Conservation (phyloP, 2,888 invertebrate species). For the Melipona bicolor region DNA sequence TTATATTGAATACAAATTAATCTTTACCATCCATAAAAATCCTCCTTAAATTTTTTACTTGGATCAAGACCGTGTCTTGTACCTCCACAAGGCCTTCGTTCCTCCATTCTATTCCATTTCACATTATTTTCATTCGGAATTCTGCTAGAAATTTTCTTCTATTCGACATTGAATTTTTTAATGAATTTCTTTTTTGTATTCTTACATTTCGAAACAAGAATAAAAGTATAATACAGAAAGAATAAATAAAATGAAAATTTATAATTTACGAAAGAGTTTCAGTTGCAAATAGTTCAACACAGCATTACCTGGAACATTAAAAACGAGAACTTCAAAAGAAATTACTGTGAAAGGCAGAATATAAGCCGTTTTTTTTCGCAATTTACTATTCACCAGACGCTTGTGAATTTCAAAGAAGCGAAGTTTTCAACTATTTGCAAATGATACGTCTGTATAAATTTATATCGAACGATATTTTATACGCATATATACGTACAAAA, state of each 20-base stretch:
- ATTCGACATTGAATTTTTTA: background rate
- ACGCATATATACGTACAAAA: too few relatives aligned
- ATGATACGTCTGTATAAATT: background rate
- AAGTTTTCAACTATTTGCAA: slow-evolving; percentile 5
- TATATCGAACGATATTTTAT: background rate
- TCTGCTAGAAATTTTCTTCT: background rate
- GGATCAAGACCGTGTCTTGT: too few relatives aligned
- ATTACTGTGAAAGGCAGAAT: background rate
- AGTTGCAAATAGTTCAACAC: background rate
- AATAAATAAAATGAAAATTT: background rate
- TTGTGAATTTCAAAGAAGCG: background rate
- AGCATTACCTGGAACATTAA: background rate
- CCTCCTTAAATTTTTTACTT: slow-evolving; percentile 4
- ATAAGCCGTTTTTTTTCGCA: background rate
- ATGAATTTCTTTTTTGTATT: background rate
- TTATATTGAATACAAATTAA: slow-evolving; percentile 60
- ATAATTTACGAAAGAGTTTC: too few relatives aligned
- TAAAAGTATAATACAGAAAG: background rate
- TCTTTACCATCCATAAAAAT: background rate
- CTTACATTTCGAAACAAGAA: background rate
- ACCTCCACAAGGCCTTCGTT: background rate
- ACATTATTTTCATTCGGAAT: background rate
- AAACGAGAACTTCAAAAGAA: background rate
- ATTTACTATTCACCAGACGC: background rate
- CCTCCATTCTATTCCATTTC: background rate